Evolutionary conservation across 2,888 invertebrate species (phyloP), one percentile per base, ranked within the genome.

Genomic region (Hypomecis atomaria): DNA sequence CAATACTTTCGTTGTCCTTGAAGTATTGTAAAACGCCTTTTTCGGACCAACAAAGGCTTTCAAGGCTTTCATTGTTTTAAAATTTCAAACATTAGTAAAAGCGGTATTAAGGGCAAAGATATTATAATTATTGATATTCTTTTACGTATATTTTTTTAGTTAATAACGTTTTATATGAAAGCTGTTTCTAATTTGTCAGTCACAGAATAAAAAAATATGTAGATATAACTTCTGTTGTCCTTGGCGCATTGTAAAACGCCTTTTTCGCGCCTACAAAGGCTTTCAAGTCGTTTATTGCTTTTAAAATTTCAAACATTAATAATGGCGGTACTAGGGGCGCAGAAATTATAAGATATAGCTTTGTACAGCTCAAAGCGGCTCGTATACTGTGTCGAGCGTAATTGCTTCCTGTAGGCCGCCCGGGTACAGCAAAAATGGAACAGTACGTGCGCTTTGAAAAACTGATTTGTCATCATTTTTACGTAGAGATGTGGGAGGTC

Each of bases 371-470:
- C 75, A 81, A 83, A 83, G 81, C 78, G 74, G 62, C 70, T 71
- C 66, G 70, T 76, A 71, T 78, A 77, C 79, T 67, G 71, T 72
- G 73, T 59, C 72, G 68, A 71, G 69, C 64, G 78, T 84, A 84
- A 84, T 85, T 85, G 78, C 81, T 83, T 84, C 87, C 88, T 84
- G 81, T 78, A 82, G 60, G 57, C 60, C 60, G 55, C 37, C 49
- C 40, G 33, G 43, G 11, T 50, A 23, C 11, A 49, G 63, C 38
- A 9, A 47, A 42, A 45, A 33, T 34, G 37, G 37, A 43, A 49
- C 63, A 59, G 63, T 54, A 43, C 23, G 62, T 48, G 36, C 47
- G 40, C 53, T 58, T 47, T 42, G 33, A n/a, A 49, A 40, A 49
- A 55, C 10, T 40, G 40, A 42, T 40, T 43, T 44, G 43, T 54